These are phyloP conservation scores for Glaucomys volans DNA, from an alignment of 2,113 vertebrate genomes.

Conservation along the genomic window DNA sequence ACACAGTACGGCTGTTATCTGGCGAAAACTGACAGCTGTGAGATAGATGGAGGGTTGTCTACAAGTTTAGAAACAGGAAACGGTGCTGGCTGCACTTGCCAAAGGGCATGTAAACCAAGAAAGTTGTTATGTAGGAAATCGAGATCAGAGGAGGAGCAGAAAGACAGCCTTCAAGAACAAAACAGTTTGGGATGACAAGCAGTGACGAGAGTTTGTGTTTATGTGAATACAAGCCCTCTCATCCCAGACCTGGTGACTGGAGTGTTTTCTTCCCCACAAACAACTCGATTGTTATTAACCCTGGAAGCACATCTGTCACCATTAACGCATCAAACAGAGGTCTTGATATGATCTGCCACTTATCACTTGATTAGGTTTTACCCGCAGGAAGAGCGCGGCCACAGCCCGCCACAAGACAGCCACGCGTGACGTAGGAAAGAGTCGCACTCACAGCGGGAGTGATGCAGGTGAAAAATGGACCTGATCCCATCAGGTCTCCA, in stretches of 20 bases:
- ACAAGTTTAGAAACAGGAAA: slow-evolving; percentile 76
- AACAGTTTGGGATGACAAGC: background rate
- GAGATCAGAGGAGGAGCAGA: slow-evolving; percentile 60
- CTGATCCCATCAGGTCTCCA: slow-evolving; percentile 33
- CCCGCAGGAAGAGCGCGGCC: slow-evolving; percentile 65
- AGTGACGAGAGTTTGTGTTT: slow-evolving; percentile 41
- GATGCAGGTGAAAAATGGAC: slow-evolving; percentile 59
- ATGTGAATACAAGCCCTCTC: slow-evolving; percentile 5
- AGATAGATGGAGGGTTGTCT: background rate
- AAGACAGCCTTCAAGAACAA: background rate
- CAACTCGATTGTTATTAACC: background rate
- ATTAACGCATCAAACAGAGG: slow-evolving; percentile 47
- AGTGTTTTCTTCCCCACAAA: background rate
- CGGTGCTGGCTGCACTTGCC: background rate
- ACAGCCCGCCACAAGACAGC: slow-evolving; percentile 47
- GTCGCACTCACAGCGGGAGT: background rate
- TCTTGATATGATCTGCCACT: slow-evolving; percentile 62
- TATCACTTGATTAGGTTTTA: slow-evolving; percentile 57
- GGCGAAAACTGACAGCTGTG: background rate
- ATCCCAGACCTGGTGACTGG: background rate
- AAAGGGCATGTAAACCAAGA: background rate
- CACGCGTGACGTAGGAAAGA: slow-evolving; percentile 49
- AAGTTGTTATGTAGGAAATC: slow-evolving; percentile 52
- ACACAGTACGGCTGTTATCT: background rate
- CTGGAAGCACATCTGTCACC: slow-evolving; percentile 58